phyloP scores from a whole-genome alignment of 2,113 vertebrate species.

The Cephalopterus ornatus region DNA sequence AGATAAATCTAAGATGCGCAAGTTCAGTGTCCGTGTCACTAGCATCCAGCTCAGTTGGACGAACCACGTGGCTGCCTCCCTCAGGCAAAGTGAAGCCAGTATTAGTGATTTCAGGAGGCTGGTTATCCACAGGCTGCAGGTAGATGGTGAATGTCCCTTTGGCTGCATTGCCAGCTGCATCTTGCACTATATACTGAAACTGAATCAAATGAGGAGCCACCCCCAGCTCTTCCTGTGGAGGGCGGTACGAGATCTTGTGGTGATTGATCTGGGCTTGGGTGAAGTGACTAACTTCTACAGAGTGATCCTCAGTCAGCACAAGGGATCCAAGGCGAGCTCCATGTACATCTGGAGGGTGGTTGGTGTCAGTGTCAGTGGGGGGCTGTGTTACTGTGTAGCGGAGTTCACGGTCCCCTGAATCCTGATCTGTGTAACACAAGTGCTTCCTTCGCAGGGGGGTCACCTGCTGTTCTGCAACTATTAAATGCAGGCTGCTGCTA shows the following conservation, averaged over 20 bases:
- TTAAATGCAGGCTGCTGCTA: slow-evolving; percentile 85
- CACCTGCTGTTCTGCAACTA: slow-evolving; percentile 89
- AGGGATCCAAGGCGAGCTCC: slow-evolving; percentile 77
- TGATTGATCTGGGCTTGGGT: slow-evolving; percentile 97
- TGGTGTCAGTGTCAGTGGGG: slow-evolving; percentile 87
- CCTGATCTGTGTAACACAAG: slow-evolving; percentile 89
- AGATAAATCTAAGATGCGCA: slow-evolving; percentile 81
- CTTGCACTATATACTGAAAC: slow-evolving; percentile 89
- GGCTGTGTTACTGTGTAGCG: slow-evolving; percentile 83
- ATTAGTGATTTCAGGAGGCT: slow-evolving; percentile 91
- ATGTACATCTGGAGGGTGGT: slow-evolving; percentile 68
- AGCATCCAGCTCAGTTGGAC: slow-evolving; percentile 81
- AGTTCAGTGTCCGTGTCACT: slow-evolving; percentile 86
- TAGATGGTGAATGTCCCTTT: slow-evolving; percentile 85
- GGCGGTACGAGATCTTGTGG: slow-evolving; percentile 90
- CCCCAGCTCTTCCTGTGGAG: slow-evolving; percentile 88
- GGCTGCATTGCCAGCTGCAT: slow-evolving; percentile 81
- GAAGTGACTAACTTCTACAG: slow-evolving; percentile 81
- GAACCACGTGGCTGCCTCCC: slow-evolving; percentile 81
- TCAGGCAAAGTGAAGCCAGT: slow-evolving; percentile 86
- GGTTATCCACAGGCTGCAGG: slow-evolving; percentile 91
- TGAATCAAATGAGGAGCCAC: slow-evolving; percentile 88
- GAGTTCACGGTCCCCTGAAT: slow-evolving; percentile 91
- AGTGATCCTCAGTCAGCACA: slow-evolving; percentile 87
- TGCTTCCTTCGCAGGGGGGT: slow-evolving; percentile 87